A percentile compares a stretch with the other conserved stretches of the same genome.
These are phyloP conservation scores for Drosophila rubida DNA, from an alignment of 2,888 invertebrate species.

Conservation along the genomic window DNA sequence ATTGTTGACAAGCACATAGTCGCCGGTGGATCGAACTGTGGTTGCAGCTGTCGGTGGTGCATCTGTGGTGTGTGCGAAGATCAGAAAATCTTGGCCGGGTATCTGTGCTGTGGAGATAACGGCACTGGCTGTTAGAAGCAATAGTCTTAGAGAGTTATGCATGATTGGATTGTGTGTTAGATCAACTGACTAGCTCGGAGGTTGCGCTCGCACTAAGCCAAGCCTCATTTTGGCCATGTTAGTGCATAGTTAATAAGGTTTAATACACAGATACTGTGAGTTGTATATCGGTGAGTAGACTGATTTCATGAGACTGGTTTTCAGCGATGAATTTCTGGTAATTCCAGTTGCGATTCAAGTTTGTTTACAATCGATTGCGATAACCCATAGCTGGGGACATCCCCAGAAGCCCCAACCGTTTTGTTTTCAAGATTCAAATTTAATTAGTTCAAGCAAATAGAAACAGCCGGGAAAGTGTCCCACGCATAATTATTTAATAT, in stretches of 20 bases:
- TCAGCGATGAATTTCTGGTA: slow-evolving; percentile 43
- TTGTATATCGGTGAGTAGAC: slow-evolving; percentile 11
- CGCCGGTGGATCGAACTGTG: slow-evolving; percentile 4
- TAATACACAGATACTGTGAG: background rate
- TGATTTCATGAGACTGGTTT: slow-evolving; percentile 62
- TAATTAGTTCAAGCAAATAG: background rate
- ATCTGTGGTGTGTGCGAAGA: slow-evolving; percentile 49
- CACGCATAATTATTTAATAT: background rate
- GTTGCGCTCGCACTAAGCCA: slow-evolving; percentile 30
- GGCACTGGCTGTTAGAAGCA: slow-evolving; percentile 10
- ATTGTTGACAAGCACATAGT: slow-evolving; percentile 78
- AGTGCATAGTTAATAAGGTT: slow-evolving; percentile 5
- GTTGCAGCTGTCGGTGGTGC: background rate
- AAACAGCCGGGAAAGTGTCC: slow-evolving; percentile 13
- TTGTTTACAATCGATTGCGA: slow-evolving; percentile 27
- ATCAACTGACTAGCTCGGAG: slow-evolving; percentile 13
- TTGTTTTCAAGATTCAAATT: slow-evolving; percentile 5
- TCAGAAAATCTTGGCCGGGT: slow-evolving; percentile 42
- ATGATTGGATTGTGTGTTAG: slow-evolving; percentile 25
- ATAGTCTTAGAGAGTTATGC: slow-evolving; percentile 10
- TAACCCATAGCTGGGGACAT: slow-evolving; percentile 16
- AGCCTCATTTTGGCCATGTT: slow-evolving; percentile 6
- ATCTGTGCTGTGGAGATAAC: slow-evolving; percentile 24
- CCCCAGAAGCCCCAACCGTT: slow-evolving; percentile 15
- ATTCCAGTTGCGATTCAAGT: slow-evolving; percentile 59